A percentile compares a stretch with the other conserved stretches of the same genome.
Evolutionary conservation across 64 coral and sea anemone genomes (phyloP).

Genomic region (Montipora capricornis): DNA sequence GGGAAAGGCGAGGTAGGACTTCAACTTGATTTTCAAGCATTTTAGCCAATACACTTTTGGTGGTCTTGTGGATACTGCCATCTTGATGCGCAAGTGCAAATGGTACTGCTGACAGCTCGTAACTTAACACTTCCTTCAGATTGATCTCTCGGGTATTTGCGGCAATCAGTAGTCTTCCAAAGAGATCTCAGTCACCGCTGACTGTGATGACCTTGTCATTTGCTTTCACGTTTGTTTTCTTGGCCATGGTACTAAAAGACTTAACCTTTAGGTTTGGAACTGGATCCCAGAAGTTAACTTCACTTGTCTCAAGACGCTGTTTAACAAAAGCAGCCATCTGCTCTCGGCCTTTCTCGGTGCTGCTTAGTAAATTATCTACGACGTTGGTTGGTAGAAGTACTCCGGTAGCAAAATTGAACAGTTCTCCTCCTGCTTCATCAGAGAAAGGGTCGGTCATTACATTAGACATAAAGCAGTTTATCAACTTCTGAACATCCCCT

Average conservation of each 20-base stretch:
- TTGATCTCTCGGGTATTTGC: too few relatives aligned
- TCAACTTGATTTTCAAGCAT: slow-evolving; percentile 44
- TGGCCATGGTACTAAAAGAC: neutral
- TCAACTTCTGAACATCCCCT: slow-evolving; percentile 54
- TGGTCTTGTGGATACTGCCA: slow-evolving; percentile 63
- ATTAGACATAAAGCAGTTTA: slow-evolving; percentile 39
- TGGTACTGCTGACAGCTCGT: slow-evolving; percentile 69
- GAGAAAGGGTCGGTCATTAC: slow-evolving; percentile 62
- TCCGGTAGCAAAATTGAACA: slow-evolving; percentile 70
- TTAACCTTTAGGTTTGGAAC: slow-evolving; percentile 38
- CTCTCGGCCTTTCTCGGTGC: neutral
- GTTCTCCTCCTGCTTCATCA: slow-evolving; percentile 36
- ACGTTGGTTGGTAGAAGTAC: slow-evolving; percentile 23
- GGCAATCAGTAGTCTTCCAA: neutral
- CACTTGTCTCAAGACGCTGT: slow-evolving; percentile 7
- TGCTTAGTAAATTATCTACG: neutral
- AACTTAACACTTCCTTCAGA: slow-evolving; percentile 59
- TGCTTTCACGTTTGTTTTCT: slow-evolving; percentile 19
- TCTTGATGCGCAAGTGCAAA: slow-evolving; percentile 57
- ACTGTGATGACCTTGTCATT: slow-evolving; percentile 24
- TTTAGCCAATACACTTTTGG: slow-evolving; percentile 40
- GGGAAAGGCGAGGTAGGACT: neutral
- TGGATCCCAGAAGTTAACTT: slow-evolving; percentile 58
- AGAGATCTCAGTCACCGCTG: neutral
- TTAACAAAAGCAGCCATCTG: slow-evolving; percentile 30